Conservation (phyloP, 2,888 invertebrate species). For the Gastracanthus pulcherrimus region DNA sequence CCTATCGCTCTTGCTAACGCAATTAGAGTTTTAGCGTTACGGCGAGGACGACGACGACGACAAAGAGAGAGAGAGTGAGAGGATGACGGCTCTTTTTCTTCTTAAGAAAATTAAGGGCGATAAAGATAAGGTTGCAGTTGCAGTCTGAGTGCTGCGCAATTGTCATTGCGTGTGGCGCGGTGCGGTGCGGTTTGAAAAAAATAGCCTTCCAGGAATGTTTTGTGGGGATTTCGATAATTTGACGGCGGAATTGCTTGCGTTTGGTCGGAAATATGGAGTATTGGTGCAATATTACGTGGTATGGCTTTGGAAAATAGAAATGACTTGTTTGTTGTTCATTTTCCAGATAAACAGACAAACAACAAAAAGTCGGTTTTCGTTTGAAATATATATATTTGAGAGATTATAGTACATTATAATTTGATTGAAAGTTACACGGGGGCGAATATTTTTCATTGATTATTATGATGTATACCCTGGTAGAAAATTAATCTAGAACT, state of each 20-base stretch:
- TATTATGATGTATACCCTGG: not conserved
- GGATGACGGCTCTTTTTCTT: not conserved
- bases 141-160: not conserved
- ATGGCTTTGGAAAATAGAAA: not conserved
- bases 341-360: no score
- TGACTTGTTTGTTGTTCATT: no score
- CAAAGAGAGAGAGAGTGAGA: not conserved
- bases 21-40: slow-evolving; percentile 32
- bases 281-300: not conserved
- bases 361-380: not conserved
- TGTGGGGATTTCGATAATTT: not conserved
- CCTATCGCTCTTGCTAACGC: not conserved
- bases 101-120: slow-evolving; percentile 13
- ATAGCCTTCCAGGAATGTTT: not conserved
- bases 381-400: not conserved
- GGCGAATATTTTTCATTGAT: not conserved
- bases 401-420: no score
- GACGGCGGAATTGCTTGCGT: not conserved
- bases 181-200: not conserved
- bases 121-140: slow-evolving; percentile 23
- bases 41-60: not conserved
- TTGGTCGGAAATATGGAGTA: not conserved
- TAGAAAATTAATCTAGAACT: no score
- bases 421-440: not conserved
- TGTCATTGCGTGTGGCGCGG: not conserved